A percentile compares a stretch with the other conserved stretches of the same genome.
phyloP scores from a whole-genome alignment of 2,113 vertebrate genomes.

The Diadophis punctatus region DNA sequence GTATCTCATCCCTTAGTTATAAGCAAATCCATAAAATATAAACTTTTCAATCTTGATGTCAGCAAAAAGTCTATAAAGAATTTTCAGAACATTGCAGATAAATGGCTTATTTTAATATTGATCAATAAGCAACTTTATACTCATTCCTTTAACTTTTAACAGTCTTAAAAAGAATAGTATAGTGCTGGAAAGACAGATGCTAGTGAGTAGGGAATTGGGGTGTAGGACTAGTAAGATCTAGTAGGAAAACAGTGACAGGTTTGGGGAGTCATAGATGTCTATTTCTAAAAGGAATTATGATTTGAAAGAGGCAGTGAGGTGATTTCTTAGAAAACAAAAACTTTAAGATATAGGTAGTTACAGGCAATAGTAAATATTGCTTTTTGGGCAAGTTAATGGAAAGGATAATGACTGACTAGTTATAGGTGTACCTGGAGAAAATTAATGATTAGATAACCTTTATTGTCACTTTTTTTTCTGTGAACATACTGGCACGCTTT shows the following conservation, averaged over 20 bases:
- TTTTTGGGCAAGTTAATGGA: background rate
- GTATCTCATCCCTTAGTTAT: background rate
- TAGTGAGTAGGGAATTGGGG: background rate
- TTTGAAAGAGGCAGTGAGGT: background rate
- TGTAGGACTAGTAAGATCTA: background rate
- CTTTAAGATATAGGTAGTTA: background rate
- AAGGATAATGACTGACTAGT: background rate
- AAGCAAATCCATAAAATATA: background rate
- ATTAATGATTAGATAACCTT: too few species aligned
- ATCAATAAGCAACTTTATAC: background rate
- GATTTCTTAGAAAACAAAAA: background rate
- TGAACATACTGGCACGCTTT: too few species aligned
- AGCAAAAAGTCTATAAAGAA: background rate
- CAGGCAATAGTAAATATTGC: background rate
- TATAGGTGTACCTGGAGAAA: background rate
- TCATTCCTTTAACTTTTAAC: background rate
- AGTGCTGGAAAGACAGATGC: background rate
- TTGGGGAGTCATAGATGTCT: background rate
- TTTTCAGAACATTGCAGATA: background rate
- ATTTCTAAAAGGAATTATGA: background rate
- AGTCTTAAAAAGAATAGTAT: background rate
- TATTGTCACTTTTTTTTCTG: too few species aligned
- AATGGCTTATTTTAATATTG: background rate
- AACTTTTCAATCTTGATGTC: background rate
- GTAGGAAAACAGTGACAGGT: background rate